Base-by-base conservation (phyloP, 2,113 vertebrate genomes). In the Hypocryptadius cinnamomeus region DNA sequence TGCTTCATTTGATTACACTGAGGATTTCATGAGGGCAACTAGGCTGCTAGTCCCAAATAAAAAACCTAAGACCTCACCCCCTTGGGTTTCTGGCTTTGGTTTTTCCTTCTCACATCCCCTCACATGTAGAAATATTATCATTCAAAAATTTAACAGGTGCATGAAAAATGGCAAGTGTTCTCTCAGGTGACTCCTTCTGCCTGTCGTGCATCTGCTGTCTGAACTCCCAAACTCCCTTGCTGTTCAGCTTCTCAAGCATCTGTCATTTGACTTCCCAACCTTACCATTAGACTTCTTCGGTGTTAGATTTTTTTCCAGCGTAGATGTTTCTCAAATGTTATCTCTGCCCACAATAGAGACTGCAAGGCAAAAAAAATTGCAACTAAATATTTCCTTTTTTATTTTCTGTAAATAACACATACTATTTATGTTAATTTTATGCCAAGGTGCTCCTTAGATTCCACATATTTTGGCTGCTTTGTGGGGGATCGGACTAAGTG, bases 61-160 rank as follows among this genome's bases (percentile, higher is more conserved):
- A 87, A 94, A 89, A 64, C 2, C 23, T 37, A 60, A 77, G 79
- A 86, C 53, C 57, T 88, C 44, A 42, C 6, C 28, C 94, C 30
- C 59, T 85, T 65, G 92, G 64, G 73, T 87, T 31, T 78, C 64
- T 73, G 85, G 54, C 42, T 92, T 90, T 19, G 2, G 60, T 79
- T 85, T 89, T 87, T 59, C 68, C 27, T 91, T 65, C 40, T 87
- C 2, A 0, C 63, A 79, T 61, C 53, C 61, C 37, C 40, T 87
- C 6, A 2, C 68, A 87, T 37, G 60, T 5, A 82, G 53, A 94
- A 93, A 89, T 85, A 92, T 81, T 87, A 74, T 71, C 40, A 18
- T 91, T 95, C 93, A 93, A 83, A 96, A 91, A 94, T 84, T 94
- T 94, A 96, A 89, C 94, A 97, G 92, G 92, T 96, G 92, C 79